Evolutionary conservation across 2,113 vertebrate species (phyloP).

Genomic region (Odocoileus virginianus): DNA sequence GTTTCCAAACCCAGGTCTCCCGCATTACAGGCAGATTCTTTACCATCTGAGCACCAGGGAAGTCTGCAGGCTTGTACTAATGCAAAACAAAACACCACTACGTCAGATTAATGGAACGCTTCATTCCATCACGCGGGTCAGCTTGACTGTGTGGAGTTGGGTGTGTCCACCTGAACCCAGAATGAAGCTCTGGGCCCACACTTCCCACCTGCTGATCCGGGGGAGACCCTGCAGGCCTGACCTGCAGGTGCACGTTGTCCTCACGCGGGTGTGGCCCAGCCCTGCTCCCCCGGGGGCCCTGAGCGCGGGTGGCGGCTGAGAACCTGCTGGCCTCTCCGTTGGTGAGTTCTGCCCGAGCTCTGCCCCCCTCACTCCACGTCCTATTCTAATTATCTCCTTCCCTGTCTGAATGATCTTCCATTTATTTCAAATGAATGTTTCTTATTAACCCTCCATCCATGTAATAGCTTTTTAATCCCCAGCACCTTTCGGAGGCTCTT

Average conservation of each 20-base stretch:
- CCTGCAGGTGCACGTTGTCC: neutral
- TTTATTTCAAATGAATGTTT: slow-evolving; percentile 56
- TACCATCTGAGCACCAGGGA: rapidly evolving
- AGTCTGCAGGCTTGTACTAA: neutral
- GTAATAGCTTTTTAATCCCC: slow-evolving; percentile 47
- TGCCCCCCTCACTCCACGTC: neutral
- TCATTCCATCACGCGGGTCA: neutral
- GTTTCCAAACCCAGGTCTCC: neutral
- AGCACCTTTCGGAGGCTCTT: neutral
- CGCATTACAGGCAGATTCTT: neutral
- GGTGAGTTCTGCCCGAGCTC: neutral
- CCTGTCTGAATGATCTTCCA: slow-evolving; percentile 42
- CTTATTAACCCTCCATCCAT: slow-evolving; percentile 51
- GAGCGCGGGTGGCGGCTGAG: neutral
- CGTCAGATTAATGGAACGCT: neutral
- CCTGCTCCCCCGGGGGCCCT: neutral
- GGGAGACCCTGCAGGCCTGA: neutral
- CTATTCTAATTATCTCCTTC: slow-evolving; percentile 1
- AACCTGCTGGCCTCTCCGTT: neutral
- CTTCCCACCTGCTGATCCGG: neutral
- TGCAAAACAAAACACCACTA: neutral
- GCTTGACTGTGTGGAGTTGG: rapidly evolving
- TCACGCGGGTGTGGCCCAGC: neutral
- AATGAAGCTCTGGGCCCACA: neutral
- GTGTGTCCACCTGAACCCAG: neutral